Conservation (phyloP, 2,888 invertebrate genomes). For the Lingula anatina region DNA sequence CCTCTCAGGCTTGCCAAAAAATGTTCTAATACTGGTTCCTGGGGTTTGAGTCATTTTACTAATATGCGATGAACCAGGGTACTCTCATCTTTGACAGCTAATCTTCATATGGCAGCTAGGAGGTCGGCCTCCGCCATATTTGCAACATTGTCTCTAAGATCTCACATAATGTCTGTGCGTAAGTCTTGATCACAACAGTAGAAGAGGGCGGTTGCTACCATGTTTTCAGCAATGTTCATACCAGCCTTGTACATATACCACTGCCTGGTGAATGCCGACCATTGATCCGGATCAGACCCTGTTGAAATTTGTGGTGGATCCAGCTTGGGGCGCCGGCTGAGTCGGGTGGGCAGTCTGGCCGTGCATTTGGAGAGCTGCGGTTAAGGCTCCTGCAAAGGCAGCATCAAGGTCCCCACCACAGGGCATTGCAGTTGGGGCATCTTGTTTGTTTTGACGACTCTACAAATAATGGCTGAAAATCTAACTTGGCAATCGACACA, state of each 20-base stretch:
- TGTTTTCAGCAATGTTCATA: no score
- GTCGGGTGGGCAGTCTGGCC: conserved; percentile 7
- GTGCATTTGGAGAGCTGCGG: conserved; percentile 11
- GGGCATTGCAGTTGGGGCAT: no score
- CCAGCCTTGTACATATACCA: conserved; percentile 12
- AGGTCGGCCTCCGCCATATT: conserved; percentile 9
- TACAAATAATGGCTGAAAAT: no score
- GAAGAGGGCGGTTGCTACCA: no score
- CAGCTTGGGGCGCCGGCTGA: no score
- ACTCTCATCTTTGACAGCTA: conserved; percentile 8
- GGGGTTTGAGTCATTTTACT: conserved; percentile 8
- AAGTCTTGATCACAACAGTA: no score
- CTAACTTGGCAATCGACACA: no score
- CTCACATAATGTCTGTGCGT: conserved; percentile 8
- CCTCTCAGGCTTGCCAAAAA: conserved; percentile 8
- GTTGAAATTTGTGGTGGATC: no score
- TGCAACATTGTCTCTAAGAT: conserved; percentile 3
- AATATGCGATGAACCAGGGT: conserved; percentile 6
- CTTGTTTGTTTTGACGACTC: no score
- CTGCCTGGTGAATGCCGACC: conserved; percentile 6
- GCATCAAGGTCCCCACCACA: conserved; percentile 7
- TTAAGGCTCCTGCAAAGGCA: conserved; percentile 11
- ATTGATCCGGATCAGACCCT: no score
- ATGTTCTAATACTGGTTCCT: conserved; percentile 8
- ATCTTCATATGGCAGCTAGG: conserved; percentile 3